Conservation (phyloP, 2,797 vertebrate genomes). For the Sebastes taczanowskii region DNA sequence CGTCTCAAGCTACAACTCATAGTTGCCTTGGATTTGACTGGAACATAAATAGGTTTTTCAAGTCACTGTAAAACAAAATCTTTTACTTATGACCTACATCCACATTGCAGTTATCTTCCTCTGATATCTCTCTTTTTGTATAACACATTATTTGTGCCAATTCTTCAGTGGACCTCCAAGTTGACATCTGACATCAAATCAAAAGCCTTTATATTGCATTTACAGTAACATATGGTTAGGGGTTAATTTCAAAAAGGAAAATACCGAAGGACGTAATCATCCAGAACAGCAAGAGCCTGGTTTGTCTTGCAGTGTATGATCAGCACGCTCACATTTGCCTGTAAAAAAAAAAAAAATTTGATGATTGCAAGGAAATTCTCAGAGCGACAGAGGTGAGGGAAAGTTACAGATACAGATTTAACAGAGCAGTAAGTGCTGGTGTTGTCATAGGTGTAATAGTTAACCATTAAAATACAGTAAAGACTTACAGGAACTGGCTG, state of each 20-base stretch:
- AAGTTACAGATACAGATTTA: neutral
- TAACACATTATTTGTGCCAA: neutral
- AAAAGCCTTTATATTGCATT: neutral
- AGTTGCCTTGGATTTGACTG: neutral
- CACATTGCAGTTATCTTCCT: neutral
- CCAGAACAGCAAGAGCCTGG: constrained; percentile 85
- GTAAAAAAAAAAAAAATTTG: constrained; percentile 10
- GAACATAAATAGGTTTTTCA: neutral
- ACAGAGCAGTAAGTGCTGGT: neutral
- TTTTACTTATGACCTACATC: neutral
- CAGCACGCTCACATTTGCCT: constrained; percentile 88
- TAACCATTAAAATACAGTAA: neutral
- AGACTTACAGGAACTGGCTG: constrained; percentile 86
- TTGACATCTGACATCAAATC: neutral
- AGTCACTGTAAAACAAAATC: neutral
- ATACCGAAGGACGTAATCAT: constrained; percentile 85
- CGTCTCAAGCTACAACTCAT: neutral
- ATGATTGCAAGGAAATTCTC: neutral
- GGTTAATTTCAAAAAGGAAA: constrained; percentile 3
- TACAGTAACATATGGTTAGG: neutral
- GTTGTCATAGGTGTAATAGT: neutral
- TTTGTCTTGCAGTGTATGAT: constrained; percentile 90
- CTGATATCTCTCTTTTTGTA: neutral
- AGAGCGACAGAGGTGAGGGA: neutral
- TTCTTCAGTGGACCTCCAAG: neutral